Conservation (phyloP, 2,888 invertebrate genomes). For the Germaria angustata region DNA sequence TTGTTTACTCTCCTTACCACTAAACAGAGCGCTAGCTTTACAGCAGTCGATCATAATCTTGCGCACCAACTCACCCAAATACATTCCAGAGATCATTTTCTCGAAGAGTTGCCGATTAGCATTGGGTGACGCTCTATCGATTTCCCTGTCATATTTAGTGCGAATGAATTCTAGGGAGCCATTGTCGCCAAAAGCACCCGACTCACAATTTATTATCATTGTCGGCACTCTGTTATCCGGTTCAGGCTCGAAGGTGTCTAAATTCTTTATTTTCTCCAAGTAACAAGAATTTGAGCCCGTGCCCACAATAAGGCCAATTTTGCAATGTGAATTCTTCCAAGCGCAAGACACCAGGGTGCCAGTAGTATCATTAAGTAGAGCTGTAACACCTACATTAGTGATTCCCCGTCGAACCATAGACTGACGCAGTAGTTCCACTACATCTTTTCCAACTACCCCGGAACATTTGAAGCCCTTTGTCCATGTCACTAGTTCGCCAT, state of each 20-base stretch:
- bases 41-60: conserved; percentile 82
- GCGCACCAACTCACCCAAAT: conserved; percentile 88
- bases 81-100: conserved; percentile 90
- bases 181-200: conserved; percentile 92
- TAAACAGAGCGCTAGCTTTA: conserved; percentile 82
- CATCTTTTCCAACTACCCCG: conserved; percentile 85
- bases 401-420: conserved; percentile 83
- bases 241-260: conserved; percentile 83
- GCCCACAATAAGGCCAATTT: conserved; percentile 90
- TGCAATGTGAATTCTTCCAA: conserved; percentile 86
- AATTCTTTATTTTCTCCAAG: conserved; percentile 86
- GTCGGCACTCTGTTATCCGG: conserved; percentile 80
- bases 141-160: conserved; percentile 86
- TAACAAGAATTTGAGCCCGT: conserved; percentile 92
- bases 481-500: conserved; percentile 90
- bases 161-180: conserved; percentile 87
- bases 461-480: conserved; percentile 90
- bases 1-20: conserved; percentile 39
- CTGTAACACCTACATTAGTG: conserved; percentile 84
- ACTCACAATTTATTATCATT: conserved; percentile 89
- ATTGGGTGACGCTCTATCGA: conserved; percentile 81
- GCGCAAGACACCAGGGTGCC: conserved; percentile 96
- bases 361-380: conserved; percentile 92
- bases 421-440: conserved; percentile 85
- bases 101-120: conserved; percentile 81